Base-by-base conservation (phyloP, 2,113 vertebrate genomes). In the Butorides virescens region DNA sequence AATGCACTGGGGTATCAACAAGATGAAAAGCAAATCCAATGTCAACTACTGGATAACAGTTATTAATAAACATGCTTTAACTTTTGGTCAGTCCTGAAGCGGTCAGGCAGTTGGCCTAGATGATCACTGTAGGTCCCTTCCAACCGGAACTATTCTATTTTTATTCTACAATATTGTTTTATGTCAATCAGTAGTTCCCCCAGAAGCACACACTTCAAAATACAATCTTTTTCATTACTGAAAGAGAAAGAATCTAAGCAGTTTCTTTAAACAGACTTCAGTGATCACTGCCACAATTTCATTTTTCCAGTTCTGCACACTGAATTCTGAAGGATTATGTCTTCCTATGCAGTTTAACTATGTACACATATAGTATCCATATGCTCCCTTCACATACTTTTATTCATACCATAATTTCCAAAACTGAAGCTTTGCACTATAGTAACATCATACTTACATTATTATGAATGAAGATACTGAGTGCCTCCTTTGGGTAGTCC, bases 391-490 rank as follows among this genome's bases (percentile, higher is more conserved):
- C 36, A 47, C 13, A 49, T 10, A 46, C 17, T 79, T 67, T 30
- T 20, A 73, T 39, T 80, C 44, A 56, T 13, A 3, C 0, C 18
- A 11, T 46, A 27, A 68, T 42, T 87, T 46, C 36, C 67, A 82
- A 65, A 87, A 93, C 0, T 32, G 34, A 77, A 94, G 42, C 19
- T 87, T 44, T 68, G 36, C 42, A 46, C 7, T 42, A 34, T 9
- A 56, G 47, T 55, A 56, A 47, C 23, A 46, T 72, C 92, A 83
- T 90, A 99, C 99, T 99, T 96, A 99, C 99, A 21, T 98, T 99
- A 96, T 99, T 99, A 97, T 99, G 99, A 95, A 99, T 73, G 84
- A 99, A 99, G 78, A 99, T n/a, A 66, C 97, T 98, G 74, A 99
- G 94, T 95, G 98, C 98, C 94, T 99, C 98, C 95, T 98, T 99